phyloP scores from a whole-genome alignment of 2,888 invertebrate species.

The Spisula subtruncata region DNA sequence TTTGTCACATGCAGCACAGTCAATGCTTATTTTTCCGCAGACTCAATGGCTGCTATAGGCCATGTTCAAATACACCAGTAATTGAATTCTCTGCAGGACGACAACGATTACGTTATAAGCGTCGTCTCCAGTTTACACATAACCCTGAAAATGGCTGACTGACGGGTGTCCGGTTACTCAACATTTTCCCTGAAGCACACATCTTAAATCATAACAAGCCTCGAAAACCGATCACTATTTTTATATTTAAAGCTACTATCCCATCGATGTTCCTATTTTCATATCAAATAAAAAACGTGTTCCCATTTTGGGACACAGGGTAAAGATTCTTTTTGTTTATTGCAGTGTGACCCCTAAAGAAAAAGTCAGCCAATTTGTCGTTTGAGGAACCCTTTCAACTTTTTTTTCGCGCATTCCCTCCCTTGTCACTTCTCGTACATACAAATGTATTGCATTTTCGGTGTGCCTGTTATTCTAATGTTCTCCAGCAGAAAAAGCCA shows the following conservation, averaged over 20 bases:
- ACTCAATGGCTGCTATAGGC: slow-evolving; percentile 9
- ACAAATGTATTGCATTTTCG: no score
- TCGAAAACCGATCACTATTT: slow-evolving; percentile 15
- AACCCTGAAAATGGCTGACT: slow-evolving; percentile 16
- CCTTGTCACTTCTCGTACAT: no score
- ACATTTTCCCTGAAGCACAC: not conserved
- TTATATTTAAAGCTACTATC: not conserved
- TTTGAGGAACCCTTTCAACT: no score
- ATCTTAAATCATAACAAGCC: slow-evolving; percentile 33
- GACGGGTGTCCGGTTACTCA: slow-evolving; percentile 29
- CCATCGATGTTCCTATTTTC: not conserved
- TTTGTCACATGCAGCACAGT: slow-evolving; percentile 3
- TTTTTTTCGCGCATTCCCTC: no score
- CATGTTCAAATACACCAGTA: slow-evolving; percentile 4
- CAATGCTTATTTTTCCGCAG: slow-evolving; percentile 1
- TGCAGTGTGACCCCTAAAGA: no score
- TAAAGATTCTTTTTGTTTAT: no score
- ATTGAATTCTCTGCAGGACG: slow-evolving; percentile 72
- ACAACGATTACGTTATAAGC: slow-evolving; percentile 73
- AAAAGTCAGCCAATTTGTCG: no score
- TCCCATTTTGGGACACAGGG: no score
- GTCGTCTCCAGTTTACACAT: slow-evolving; percentile 74
- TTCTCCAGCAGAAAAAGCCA: no score
- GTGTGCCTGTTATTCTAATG: no score
- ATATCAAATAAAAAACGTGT: no score